Evolutionary conservation across 2,113 vertebrate species (phyloP), one percentile per base, ranked within the genome.

Genomic region (Ciconia stormi): DNA sequence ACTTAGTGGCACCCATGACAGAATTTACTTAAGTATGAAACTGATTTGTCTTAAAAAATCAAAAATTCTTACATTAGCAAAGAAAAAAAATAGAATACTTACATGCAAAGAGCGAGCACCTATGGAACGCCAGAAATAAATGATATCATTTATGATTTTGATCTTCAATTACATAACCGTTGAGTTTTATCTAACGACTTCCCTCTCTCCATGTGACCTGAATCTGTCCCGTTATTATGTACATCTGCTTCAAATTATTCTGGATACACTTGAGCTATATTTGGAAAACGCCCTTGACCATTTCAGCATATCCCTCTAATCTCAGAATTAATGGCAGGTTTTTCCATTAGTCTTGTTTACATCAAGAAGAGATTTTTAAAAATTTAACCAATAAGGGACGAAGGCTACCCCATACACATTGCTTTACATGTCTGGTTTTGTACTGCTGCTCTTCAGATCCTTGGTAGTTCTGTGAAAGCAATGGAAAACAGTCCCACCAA

Each of bases 181-280:
- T 22, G 78, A 79, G 49, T 42, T 89, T 86, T 72, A 70, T 47
- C 76, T 77, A 66, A 93, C 3, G 1, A 71, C n/a, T 77, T 38
- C 89, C 77, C 77, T 76, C 65, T 47, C 69, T 81, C 44, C 58
- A 32, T 16, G 56, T 21, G 89, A 78, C 92, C 88, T 13, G 38
- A 66, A 46, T 89, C 69, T 59, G 59, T 71, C 61, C 91, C 18
- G 1, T 87, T 52, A 52, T 15, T 58, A 67, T 13, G 27, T 46
- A 76, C 83, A 91, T 89, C 89, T 95, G 87, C 87, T 93, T 95
- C 71, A 66, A 69, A 71, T 90, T 72, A 58, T 71, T 89, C 95
- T 89, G 66, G 58, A 80, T 81, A 82, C 40, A 87, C 72, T 90
- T 4, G 55, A 89, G 69, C 89, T 94, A n/a, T 36, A 55, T 84